Percentiles rank a stretch among this genome's conserved stretches.
phyloP scores from a whole-genome alignment of 2,113 vertebrate genomes.

The Pteropus alecto region DNA sequence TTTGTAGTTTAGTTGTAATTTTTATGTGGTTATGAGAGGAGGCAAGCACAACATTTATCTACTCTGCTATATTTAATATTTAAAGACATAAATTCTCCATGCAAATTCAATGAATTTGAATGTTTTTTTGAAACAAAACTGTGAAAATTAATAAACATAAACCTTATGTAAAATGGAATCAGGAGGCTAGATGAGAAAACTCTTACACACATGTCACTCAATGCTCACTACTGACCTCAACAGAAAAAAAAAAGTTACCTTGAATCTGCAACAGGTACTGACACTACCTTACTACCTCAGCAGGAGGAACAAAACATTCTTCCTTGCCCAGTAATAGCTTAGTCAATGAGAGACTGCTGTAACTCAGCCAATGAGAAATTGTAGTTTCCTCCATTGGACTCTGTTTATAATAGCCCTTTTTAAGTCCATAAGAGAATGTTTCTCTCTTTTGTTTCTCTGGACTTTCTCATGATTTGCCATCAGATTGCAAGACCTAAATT shows the following conservation, averaged over 20 bases:
- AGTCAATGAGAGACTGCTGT: not conserved
- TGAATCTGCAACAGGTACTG: not conserved
- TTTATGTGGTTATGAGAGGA: no score
- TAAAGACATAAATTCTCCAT: not conserved
- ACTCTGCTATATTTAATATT: no score
- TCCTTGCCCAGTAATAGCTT: not conserved
- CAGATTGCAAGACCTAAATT: not conserved
- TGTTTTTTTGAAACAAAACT: not conserved
- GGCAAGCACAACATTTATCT: no score
- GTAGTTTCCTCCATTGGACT: not conserved
- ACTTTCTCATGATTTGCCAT: not conserved
- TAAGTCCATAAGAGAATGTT: not conserved
- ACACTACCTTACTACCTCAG: not conserved
- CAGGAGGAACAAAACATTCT: not conserved
- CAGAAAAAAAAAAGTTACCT: not conserved
- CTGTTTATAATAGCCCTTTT: not conserved
- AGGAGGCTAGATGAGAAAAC: not conserved
- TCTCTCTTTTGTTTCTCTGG: not conserved
- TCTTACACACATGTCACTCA: not conserved
- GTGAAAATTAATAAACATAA: not conserved
- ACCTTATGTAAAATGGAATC: not conserved
- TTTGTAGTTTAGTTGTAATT: no score
- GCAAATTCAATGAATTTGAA: not conserved
- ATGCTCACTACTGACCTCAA: not conserved
- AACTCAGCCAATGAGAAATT: not conserved